phyloP scores from a whole-genome alignment of 2,888 invertebrate species.

The Drosophila seclusa region DNA sequence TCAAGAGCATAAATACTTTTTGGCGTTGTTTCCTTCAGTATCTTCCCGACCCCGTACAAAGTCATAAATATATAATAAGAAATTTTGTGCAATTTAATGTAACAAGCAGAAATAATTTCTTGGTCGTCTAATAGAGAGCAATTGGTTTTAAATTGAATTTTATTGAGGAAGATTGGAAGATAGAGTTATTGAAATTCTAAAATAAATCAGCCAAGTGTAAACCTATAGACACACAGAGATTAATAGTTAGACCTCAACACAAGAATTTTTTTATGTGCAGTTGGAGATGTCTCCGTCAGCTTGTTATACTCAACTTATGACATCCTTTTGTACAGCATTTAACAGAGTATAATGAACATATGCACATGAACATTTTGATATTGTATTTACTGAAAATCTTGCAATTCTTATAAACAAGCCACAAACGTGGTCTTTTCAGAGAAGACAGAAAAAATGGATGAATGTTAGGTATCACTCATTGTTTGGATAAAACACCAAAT shows the following conservation, averaged over 20 bases:
- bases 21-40: neutral
- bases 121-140: neutral
- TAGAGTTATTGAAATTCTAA: neutral
- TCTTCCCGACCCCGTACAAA: neutral
- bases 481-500: conserved; percentile 65
- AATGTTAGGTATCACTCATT: conserved; percentile 42
- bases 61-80: neutral
- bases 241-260: neutral
- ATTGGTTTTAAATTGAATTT: neutral
- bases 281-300: neutral
- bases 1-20: neutral
- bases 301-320: neutral
- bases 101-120: too few relatives aligned
- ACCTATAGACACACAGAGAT: neutral
- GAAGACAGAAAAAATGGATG: conserved; percentile 48
- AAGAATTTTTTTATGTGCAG: neutral
- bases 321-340: neutral
- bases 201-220: neutral
- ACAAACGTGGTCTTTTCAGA: conserved; percentile 69
- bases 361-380: conserved; percentile 9
- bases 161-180: neutral
- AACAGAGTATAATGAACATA: neutral
- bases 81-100: neutral
- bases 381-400: conserved; percentile 12
- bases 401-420: conserved; percentile 49